Percentiles rank a stretch among this genome's conserved stretches.
Evolutionary conservation across 2,888 invertebrate species (phyloP).

Genomic region (Subacronicta megacephala): DNA sequence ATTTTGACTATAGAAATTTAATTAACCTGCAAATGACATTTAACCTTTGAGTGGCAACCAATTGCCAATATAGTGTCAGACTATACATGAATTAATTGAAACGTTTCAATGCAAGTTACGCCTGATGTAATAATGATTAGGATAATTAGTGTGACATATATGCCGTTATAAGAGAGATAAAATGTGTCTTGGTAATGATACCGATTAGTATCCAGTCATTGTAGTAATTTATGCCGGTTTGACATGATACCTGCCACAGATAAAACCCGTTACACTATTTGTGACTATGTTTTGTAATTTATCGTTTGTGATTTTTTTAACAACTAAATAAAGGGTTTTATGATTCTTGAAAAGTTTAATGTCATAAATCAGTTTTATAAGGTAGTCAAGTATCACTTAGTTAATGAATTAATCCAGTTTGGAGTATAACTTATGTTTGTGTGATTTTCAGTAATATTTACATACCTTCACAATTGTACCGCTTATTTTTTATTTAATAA

Average conservation of each 20-base stretch:
- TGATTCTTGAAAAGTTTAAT: no score
- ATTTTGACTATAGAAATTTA: no score
- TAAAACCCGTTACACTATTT: background rate
- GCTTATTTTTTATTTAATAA: no score
- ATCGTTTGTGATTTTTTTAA: background rate
- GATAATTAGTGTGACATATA: slow-evolving; percentile 20
- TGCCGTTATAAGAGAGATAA: slow-evolving; percentile 11
- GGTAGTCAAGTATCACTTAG: no score
- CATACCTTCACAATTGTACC: no score
- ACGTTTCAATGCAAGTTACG: slow-evolving; percentile 7
- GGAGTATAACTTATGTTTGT: no score
- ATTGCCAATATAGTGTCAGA: background rate
- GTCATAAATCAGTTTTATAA: no score
- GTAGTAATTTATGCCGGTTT: slow-evolving; percentile 3
- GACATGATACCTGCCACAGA: background rate
- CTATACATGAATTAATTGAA: background rate
- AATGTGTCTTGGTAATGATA: slow-evolving; percentile 16
- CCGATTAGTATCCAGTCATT: slow-evolving; percentile 21
- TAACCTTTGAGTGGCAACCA: background rate
- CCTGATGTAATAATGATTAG: slow-evolving; percentile 25
- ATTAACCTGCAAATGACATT: background rate
- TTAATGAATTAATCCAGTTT: no score
- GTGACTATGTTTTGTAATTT: background rate
- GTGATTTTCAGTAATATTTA: no score
- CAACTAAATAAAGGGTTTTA: no score